Base-by-base conservation (phyloP, 2,797 vertebrate genomes). In the Zenarchopterus dispar region DNA sequence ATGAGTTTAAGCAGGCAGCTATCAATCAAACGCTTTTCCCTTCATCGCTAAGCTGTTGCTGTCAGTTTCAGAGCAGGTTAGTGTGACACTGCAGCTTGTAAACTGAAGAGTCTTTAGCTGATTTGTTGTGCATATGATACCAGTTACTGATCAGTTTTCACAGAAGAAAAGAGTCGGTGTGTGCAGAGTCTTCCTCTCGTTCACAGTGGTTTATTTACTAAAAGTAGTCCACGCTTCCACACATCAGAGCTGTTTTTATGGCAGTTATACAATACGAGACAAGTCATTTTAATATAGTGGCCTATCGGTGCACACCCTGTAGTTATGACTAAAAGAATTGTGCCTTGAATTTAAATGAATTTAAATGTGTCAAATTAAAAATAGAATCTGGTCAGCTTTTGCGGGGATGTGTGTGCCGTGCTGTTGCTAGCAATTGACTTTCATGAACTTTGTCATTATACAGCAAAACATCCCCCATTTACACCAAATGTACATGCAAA, bases 391-490 rank as follows among this genome's bases (percentile, higher is more conserved):
- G 33, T 36, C 33, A 36, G 5, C 46, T 16, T 23, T 22, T 48
- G n/a, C 8, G 49, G 13, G 56, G 53, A 61, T 11, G 39, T 8
- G 5, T 39, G 2, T 39, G 17, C 47, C 31, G 2, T 39, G 17
- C 47, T 17, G 23, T 17, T 39, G 31, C 22, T 28, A 36, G 13
- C 48, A 9, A 41, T 75, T 79, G 70, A 78, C 72, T 56, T 63
- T 87, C 52, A 50, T 36, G 13, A 26, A 44, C 19, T 43, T 24
- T 50, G 11, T 5, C n/a, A n/a, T 73, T 69, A n/a, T 54, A 53
- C 26, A 24, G 39, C 4, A 26, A 62, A 69, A 46, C 4, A 56
- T 54, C 24, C 68, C 64, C 0, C 43, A 45, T 43, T 18, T 43
- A 6, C n/a, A 5, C 2, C n/a, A 17, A 17, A 17, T 43, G 4